Evolutionary conservation across 2,113 vertebrate genomes (phyloP).

Genomic region (Ondatra zibethicus): DNA sequence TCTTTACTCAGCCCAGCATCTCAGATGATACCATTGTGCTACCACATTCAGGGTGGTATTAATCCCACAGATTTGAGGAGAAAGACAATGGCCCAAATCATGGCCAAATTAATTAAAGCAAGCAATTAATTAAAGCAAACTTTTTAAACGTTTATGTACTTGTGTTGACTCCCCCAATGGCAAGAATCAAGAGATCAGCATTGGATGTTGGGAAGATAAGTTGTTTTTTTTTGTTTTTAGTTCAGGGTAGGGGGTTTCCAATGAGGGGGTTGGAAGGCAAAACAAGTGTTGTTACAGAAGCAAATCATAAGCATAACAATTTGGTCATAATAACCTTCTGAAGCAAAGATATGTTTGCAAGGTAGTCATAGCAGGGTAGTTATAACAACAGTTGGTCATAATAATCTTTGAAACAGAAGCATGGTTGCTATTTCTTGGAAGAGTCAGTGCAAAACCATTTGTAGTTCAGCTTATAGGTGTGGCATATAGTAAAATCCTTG

Average conservation of each 20-base stretch:
- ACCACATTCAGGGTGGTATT: neutral
- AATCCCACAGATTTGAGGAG: neutral
- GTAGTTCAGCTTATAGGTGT: neutral
- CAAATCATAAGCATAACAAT: neutral
- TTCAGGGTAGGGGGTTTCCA: neutral
- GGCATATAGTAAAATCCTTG: neutral
- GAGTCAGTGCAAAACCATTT: neutral
- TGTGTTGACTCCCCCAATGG: neutral
- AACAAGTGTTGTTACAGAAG: neutral
- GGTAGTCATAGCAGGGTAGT: too few species aligned
- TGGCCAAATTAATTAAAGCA: neutral
- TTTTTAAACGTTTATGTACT: neutral
- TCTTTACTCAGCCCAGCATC: neutral
- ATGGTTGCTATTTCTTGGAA: neutral
- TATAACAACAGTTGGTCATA: too few species aligned
- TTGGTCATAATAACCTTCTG: too few species aligned
- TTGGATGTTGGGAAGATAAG: neutral
- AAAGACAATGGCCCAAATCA: neutral
- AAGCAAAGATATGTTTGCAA: too few species aligned
- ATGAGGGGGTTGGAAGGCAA: neutral
- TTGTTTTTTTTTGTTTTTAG: neutral
- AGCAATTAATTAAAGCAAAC: neutral
- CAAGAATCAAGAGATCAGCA: neutral
- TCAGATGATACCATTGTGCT: neutral
- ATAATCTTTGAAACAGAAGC: neutral